These are phyloP conservation scores for Coelogynopora nodosa DNA, from an alignment of 2,888 invertebrate genomes.

Conservation along the genomic window DNA sequence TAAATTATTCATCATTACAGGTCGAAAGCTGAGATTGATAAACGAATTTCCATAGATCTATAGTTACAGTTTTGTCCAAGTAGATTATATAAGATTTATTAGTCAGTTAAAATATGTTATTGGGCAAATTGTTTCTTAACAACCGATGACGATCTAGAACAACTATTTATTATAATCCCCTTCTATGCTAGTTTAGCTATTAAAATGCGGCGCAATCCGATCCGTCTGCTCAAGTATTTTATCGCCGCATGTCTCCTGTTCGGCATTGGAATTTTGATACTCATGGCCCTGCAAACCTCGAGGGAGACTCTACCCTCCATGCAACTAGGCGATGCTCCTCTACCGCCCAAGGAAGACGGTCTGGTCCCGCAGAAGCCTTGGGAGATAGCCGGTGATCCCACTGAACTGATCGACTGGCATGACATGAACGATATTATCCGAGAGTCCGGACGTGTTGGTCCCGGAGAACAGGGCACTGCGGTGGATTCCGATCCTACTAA, in stretches of 20 bases:
- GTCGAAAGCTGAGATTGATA: too few relatives aligned
- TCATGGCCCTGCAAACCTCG: not conserved
- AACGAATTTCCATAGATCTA: too few relatives aligned
- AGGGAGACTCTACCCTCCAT: not conserved
- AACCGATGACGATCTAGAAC: too few relatives aligned
- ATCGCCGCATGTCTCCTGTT: slow-evolving; percentile 52
- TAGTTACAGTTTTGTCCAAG: too few relatives aligned
- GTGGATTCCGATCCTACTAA: slow-evolving; percentile 67
- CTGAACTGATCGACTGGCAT: slow-evolving; percentile 45
- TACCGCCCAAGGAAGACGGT: not conserved
- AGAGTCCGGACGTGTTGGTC: slow-evolving; percentile 51
- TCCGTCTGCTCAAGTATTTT: slow-evolving; percentile 55
- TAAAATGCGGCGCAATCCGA: slow-evolving; percentile 55
- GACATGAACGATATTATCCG: slow-evolving; percentile 39
- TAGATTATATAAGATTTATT: too few relatives aligned
- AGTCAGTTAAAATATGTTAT: too few relatives aligned
- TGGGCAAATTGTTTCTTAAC: too few relatives aligned
- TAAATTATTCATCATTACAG: too few relatives aligned
- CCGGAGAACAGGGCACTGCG: slow-evolving; percentile 62
- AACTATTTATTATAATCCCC: too few relatives aligned
- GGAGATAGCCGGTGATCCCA: slow-evolving; percentile 26
- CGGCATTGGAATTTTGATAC: slow-evolving; percentile 51
- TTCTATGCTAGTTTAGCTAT: too few relatives aligned
- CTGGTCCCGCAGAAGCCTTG: too few relatives aligned
- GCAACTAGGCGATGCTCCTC: not conserved